These are phyloP conservation scores for Serranus cabrilla DNA, from an alignment of 2,797 vertebrate species.

Conservation along the genomic window DNA sequence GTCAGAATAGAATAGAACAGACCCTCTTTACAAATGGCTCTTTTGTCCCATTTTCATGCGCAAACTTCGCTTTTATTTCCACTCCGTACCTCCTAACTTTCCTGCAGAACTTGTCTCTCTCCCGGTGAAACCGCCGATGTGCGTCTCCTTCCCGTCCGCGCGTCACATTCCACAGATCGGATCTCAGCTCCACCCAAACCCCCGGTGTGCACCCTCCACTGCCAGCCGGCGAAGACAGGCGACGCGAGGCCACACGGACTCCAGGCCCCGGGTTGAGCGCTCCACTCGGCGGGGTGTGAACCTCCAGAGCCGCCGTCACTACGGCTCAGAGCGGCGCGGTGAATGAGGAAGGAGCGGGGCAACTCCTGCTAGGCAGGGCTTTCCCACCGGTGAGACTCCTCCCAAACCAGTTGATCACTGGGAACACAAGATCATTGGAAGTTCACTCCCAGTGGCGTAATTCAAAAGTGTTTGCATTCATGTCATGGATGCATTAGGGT, in stretches of 20 bases:
- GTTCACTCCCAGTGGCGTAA: slow-evolving; percentile 36
- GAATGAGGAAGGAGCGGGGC: slow-evolving; percentile 65
- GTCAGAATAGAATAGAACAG: not conserved
- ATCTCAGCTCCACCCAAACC: slow-evolving; percentile 49
- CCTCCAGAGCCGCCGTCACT: slow-evolving; percentile 44
- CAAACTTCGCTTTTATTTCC: slow-evolving; percentile 27
- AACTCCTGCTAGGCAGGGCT: slow-evolving; percentile 52
- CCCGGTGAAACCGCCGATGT: slow-evolving; percentile 28
- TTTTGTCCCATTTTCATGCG: slow-evolving; percentile 23
- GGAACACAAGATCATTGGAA: slow-evolving; percentile 54
- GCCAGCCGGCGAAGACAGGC: not conserved
- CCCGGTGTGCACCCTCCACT: slow-evolving; percentile 30
- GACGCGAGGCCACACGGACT: slow-evolving; percentile 9
- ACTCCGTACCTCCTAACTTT: slow-evolving; percentile 64
- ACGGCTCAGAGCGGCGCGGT: slow-evolving; percentile 1
- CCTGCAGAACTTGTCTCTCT: slow-evolving; percentile 42
- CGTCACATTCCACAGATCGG: slow-evolving; percentile 74
- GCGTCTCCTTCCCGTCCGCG: slow-evolving; percentile 45
- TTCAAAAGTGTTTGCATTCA: slow-evolving; percentile 55
- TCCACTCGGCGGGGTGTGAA: slow-evolving; percentile 35
- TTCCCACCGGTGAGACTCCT: slow-evolving; percentile 74
- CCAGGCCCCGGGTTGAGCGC: slow-evolving; percentile 45
- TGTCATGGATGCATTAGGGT: not conserved
- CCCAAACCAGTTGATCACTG: slow-evolving; percentile 54
- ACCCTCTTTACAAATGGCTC: not conserved